phyloP scores from a whole-genome alignment of 2,888 invertebrate species.

The Drosophila ustulata region DNA sequence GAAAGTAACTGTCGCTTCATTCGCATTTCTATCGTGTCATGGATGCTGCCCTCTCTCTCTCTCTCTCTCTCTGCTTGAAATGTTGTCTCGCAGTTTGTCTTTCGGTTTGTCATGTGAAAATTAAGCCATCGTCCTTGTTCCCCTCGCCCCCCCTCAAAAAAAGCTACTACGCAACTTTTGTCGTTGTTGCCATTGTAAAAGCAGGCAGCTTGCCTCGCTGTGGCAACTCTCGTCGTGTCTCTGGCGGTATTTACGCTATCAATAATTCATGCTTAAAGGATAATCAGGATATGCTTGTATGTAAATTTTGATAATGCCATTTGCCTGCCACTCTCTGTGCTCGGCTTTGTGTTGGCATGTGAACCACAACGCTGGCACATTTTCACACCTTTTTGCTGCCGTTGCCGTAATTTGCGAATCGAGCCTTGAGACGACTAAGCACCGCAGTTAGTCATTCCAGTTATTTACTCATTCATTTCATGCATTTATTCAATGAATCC shows the following conservation, averaged over 20 bases:
- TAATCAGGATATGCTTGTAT: slow-evolving; percentile 81
- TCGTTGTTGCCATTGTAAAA: slow-evolving; percentile 46
- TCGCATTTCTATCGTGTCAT: slow-evolving; percentile 16
- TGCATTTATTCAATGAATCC: slow-evolving; percentile 70
- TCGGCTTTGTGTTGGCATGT: slow-evolving; percentile 14
- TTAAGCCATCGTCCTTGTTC: slow-evolving; percentile 63
- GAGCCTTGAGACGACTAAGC: slow-evolving; percentile 49
- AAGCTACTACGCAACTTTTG: slow-evolving; percentile 49
- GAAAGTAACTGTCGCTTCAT: neutral
- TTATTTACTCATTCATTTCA: slow-evolving; percentile 79
- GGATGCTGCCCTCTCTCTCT: neutral
- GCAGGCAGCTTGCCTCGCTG: slow-evolving; percentile 10
- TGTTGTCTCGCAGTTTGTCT: slow-evolving; percentile 67
- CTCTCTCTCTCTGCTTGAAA: slow-evolving; percentile 28
- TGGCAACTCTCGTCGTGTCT: slow-evolving; percentile 53
- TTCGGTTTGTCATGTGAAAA: slow-evolving; percentile 75
- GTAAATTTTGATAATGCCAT: slow-evolving; percentile 81
- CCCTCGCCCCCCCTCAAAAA: slow-evolving; percentile 13
- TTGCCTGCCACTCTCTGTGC: slow-evolving; percentile 45
- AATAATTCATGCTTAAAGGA: slow-evolving; percentile 81
- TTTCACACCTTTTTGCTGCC: slow-evolving; percentile 67
- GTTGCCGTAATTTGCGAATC: slow-evolving; percentile 55
- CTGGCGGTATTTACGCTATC: slow-evolving; percentile 81
- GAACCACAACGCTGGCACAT: slow-evolving; percentile 37
- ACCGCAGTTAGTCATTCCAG: slow-evolving; percentile 74